Conservation (phyloP, 2,888 invertebrate genomes). For the Fissipunctia ypsillon region DNA sequence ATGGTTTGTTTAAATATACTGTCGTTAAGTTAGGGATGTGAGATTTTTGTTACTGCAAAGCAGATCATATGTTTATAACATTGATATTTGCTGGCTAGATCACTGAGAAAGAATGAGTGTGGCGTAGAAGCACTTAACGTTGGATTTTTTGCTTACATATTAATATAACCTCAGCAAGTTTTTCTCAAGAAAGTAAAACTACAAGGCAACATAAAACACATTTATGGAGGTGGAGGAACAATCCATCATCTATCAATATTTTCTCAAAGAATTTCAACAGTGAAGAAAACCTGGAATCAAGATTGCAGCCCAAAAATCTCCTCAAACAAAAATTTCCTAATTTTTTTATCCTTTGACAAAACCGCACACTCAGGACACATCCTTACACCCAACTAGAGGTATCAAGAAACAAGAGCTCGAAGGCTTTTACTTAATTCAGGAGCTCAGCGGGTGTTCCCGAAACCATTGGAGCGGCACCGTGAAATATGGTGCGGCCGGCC, state of each 20-base stretch:
- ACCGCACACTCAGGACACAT: conserved; percentile 65
- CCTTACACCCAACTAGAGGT: conserved; percentile 84
- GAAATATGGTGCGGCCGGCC: conserved; percentile 87
- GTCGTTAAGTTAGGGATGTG: background rate
- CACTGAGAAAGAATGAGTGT: background rate
- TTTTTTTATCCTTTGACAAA: conserved; percentile 1
- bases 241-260: background rate
- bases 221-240: background rate
- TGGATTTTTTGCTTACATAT: background rate
- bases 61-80: background rate
- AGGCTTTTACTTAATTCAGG: conserved; percentile 94
- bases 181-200: background rate
- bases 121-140: too few relatives aligned
- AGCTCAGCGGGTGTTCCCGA: conserved; percentile 93
- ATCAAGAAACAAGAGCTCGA: conserved; percentile 92
- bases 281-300: background rate
- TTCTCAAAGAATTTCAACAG: background rate
- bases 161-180: background rate
- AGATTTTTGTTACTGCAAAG: background rate
- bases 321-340: background rate
- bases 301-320: background rate
- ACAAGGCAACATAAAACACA: background rate
- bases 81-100: background rate
- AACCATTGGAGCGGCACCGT: conserved; percentile 85
- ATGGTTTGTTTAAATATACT: conserved; percentile 34